Evolutionary conservation across 2,888 invertebrate species (phyloP).

Genomic region (Erebia ligea): DNA sequence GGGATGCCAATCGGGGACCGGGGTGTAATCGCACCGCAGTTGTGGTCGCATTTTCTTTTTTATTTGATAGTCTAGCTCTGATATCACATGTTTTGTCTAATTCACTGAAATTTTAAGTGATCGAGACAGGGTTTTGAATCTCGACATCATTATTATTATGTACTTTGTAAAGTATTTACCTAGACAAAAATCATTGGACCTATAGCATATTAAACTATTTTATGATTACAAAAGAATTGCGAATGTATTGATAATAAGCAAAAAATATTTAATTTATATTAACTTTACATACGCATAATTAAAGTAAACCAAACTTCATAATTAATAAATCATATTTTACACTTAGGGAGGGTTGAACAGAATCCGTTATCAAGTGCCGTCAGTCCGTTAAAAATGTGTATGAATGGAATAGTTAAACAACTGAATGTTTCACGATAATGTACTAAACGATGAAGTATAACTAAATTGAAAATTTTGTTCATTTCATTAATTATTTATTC

Average conservation of each 20-base stretch:
- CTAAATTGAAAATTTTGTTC: neutral
- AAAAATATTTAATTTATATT: neutral
- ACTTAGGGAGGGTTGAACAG: constrained; percentile 4
- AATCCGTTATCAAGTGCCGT: constrained; percentile 51
- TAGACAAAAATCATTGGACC: too few relatives aligned
- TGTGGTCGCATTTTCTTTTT: constrained; percentile 69
- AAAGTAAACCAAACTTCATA: constrained; percentile 8
- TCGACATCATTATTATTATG: too few relatives aligned
- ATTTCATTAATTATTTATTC: too few relatives aligned
- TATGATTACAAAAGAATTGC: neutral
- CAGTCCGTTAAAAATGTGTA: constrained; percentile 34
- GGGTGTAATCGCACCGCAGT: constrained; percentile 74
- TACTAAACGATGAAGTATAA: neutral
- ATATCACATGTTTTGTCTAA: neutral
- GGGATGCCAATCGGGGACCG: constrained; percentile 74
- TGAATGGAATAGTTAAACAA: constrained; percentile 10
- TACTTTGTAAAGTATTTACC: too few relatives aligned
- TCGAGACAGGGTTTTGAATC: too few relatives aligned
- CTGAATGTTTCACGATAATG: neutral
- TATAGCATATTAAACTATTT: too few relatives aligned
- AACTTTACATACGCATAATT: neutral
- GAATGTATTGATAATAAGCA: neutral
- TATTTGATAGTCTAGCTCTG: constrained; percentile 49
- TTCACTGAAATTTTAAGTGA: neutral
- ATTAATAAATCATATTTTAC: constrained; percentile 7